Percentiles rank a stretch among this genome's conserved stretches.
These are phyloP conservation scores for Stegostoma tigrinum DNA, from an alignment of 2,113 vertebrate species.

Conservation along the genomic window DNA sequence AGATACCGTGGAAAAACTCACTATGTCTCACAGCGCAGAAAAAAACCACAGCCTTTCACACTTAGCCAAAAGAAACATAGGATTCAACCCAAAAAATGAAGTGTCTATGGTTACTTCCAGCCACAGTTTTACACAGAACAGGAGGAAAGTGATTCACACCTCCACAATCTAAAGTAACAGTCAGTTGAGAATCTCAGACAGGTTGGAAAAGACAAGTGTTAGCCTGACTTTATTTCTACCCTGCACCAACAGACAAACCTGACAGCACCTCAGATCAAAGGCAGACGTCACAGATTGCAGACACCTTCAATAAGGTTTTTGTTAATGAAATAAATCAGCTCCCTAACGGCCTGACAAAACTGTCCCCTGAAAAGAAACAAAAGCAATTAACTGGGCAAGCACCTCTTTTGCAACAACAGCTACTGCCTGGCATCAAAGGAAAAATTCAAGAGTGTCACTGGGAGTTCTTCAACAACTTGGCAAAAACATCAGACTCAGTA, in stretches of 20 bases:
- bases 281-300: not conserved
- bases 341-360: not conserved
- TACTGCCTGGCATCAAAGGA: not conserved
- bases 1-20: no score
- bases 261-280: not conserved
- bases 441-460: not conserved
- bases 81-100: not conserved
- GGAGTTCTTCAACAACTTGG: not conserved
- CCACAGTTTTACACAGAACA: not conserved
- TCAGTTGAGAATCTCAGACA: not conserved
- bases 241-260: not conserved
- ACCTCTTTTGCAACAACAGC: not conserved
- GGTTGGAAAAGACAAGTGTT: not conserved
- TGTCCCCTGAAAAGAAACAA: not conserved
- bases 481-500: not conserved
- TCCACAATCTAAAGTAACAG: not conserved
- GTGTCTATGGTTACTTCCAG: not conserved
- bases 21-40: no score
- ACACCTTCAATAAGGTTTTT: not conserved
- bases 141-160: not conserved
- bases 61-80: no score
- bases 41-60: no score
- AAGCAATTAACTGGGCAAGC: not conserved
- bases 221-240: not conserved
- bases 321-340: not conserved